Percentiles rank a stretch among this genome's conserved stretches.
Evolutionary conservation across 2,113 vertebrate genomes (phyloP).

Genomic region (Ivindomyrus marchei): DNA sequence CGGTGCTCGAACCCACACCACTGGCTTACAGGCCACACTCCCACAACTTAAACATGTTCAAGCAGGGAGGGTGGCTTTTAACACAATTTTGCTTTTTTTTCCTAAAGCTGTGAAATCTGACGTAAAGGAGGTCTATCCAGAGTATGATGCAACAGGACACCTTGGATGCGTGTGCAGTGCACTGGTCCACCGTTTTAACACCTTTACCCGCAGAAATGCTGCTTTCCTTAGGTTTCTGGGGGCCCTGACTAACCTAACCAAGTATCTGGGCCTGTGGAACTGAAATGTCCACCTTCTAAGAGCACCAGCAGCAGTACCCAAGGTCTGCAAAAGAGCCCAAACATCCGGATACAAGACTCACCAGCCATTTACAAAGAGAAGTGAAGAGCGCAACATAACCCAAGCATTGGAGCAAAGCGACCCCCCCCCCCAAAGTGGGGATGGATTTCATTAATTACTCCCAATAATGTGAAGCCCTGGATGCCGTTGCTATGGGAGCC

Average conservation of each 20-base stretch:
- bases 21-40: not conserved
- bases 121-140: not conserved
- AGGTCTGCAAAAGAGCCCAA: not conserved
- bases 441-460: not conserved
- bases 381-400: not conserved
- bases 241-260: not conserved
- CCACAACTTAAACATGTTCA: not conserved
- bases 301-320: not conserved
- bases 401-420: not conserved
- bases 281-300: not conserved
- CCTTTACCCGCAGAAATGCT: not conserved
- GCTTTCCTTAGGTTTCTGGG: not conserved
- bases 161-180: not conserved
- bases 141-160: not conserved
- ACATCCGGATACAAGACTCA: not conserved
- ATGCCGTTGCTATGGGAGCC: not conserved
- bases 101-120: not conserved
- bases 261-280: not conserved
- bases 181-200: not conserved
- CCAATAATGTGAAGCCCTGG: not conserved
- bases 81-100: not conserved
- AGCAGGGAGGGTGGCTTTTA: not conserved
- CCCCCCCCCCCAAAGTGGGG: not conserved
- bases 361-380: not conserved
- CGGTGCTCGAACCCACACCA: not conserved